Percentiles rank a stretch among this genome's conserved stretches.
Conservation (phyloP, 2,113 vertebrate species). For the Nansenia antarctica region DNA sequence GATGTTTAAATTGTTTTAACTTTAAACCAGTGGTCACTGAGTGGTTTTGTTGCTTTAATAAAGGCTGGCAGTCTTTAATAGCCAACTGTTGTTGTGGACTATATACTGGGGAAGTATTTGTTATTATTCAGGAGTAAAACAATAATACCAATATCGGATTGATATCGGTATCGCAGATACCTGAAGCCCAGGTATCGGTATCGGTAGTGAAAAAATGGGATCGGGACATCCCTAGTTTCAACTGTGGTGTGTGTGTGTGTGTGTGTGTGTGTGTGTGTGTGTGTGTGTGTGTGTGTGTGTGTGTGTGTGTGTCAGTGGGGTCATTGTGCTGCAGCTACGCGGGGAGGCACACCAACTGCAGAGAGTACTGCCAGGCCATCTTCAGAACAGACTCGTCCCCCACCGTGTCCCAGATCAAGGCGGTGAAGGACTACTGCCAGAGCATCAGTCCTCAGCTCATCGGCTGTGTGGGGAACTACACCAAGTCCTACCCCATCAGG, state of each 20-base stretch:
- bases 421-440: conserved; percentile 93
- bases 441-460: conserved; percentile 89
- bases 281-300: conserved; percentile 5
- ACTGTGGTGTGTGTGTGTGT: neutral
- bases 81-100: no score
- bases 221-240: no score
- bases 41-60: no score
- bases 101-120: no score
- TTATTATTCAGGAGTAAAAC: no score
- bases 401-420: conserved; percentile 92
- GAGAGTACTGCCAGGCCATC: conserved; percentile 97
- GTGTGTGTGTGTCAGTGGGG: conserved; percentile 81
- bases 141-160: no score
- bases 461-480: conserved; percentile 95
- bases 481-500: conserved; percentile 93
- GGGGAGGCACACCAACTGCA: conserved; percentile 94
- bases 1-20: no score
- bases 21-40: no score
- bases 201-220: no score
- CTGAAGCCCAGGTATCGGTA: no score
- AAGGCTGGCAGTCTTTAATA: no score
- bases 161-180: no score
- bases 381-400: conserved; percentile 97
- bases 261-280: neutral
- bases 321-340: conserved; percentile 95